Percentiles rank a stretch among this genome's conserved stretches.
phyloP scores from a whole-genome alignment of 2,888 invertebrate genomes.

The Flexamia atlantica region DNA sequence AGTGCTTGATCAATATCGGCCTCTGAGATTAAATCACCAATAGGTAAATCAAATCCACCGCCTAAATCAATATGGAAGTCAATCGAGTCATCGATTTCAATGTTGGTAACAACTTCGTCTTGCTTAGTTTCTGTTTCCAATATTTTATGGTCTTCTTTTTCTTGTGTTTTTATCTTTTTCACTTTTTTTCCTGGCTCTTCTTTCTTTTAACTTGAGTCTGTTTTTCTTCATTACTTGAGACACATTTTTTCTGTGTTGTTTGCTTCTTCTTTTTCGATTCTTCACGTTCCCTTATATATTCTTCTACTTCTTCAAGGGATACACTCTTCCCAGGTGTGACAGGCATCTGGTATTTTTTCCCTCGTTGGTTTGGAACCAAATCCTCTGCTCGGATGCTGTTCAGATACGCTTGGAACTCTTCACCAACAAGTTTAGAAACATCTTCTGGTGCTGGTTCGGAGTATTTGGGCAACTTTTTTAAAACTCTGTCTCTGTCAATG shows the following conservation, averaged over 20 bases:
- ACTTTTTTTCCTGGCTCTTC: neutral
- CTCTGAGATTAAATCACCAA: neutral
- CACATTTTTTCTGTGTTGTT: constrained; percentile 7
- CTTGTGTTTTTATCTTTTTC: neutral
- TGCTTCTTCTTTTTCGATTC: constrained; percentile 47
- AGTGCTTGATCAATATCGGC: neutral
- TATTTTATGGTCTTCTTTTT: neutral
- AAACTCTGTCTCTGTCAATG: constrained; percentile 3
- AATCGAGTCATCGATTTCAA: neutral
- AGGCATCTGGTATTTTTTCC: constrained; percentile 33
- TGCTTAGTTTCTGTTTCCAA: too few species aligned
- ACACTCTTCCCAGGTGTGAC: constrained; percentile 34
- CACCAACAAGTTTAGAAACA: constrained; percentile 11
- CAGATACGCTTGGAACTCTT: constrained; percentile 16
- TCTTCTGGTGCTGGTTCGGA: neutral
- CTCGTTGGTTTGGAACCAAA: neutral
- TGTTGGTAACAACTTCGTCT: neutral
- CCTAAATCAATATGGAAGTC: neutral
- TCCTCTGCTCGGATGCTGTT: constrained; percentile 24
- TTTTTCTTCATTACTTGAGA: neutral
- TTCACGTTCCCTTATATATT: constrained; percentile 21
- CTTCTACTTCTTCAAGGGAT: constrained; percentile 20
- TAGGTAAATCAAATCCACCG: constrained; percentile 5
- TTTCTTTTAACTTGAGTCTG: neutral
- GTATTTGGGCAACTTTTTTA: constrained; percentile 23